Conservation (phyloP, 2,888 invertebrate genomes). For the Xestobium rufovillosum region DNA sequence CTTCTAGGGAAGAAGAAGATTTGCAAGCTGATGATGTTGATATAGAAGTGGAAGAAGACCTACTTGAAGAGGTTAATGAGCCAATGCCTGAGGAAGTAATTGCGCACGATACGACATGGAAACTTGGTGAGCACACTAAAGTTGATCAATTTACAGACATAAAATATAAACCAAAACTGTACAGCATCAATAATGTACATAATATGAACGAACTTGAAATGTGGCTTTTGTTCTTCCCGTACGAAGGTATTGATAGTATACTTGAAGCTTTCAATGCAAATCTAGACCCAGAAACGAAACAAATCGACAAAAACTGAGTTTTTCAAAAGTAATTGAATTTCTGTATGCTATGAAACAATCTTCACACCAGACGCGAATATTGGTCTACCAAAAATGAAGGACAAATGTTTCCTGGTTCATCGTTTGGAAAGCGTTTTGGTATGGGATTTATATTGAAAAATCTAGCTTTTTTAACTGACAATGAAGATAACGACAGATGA, state of each 20-base stretch:
- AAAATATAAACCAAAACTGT: constrained; percentile 2
- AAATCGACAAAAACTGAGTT: neutral
- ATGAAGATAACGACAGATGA: too few relatives aligned
- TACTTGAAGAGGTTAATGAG: constrained; percentile 1
- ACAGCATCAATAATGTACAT: constrained; percentile 2
- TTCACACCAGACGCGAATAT: constrained; percentile 3
- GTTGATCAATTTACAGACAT: neutral
- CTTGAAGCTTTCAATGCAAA: too few relatives aligned
- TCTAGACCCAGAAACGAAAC: too few relatives aligned
- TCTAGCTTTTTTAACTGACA: constrained; percentile 1
- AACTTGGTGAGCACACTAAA: constrained; percentile 2
- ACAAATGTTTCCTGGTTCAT: constrained; percentile 1
- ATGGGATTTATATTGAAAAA: neutral
- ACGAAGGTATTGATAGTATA: too few relatives aligned
- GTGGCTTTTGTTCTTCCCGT: constrained; percentile 2
- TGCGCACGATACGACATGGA: constrained; percentile 3
- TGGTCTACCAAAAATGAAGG: constrained; percentile 1
- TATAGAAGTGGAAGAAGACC: neutral
- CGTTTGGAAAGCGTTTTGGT: constrained; percentile 2
- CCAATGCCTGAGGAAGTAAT: constrained; percentile 3
- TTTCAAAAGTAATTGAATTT: neutral
- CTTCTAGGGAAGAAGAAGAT: neutral
- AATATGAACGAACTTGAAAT: constrained; percentile 1
- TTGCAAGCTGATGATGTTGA: neutral
- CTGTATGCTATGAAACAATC: constrained; percentile 2